These are phyloP conservation scores for Gastrophysa polygoni DNA, from an alignment of 2,888 invertebrate species.

Conservation along the genomic window DNA sequence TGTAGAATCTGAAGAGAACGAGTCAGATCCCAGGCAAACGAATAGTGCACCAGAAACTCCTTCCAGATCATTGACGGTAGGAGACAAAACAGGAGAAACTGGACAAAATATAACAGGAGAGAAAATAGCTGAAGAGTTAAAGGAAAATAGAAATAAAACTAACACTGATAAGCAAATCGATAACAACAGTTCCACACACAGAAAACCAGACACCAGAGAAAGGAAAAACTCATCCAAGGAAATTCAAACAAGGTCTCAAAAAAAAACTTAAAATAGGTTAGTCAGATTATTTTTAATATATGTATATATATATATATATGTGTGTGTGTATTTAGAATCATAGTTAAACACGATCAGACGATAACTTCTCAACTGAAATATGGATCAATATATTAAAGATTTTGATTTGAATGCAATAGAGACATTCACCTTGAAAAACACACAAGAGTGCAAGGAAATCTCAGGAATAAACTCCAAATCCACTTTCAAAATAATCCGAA, in stretches of 20 bases:
- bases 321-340: no score
- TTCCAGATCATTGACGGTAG: background rate
- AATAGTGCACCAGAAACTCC: conserved; percentile 2
- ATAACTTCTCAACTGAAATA: background rate
- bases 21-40: background rate
- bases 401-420: background rate
- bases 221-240: background rate
- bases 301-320: no score
- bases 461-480: background rate
- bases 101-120: background rate
- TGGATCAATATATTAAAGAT: background rate
- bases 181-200: background rate
- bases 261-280: background rate
- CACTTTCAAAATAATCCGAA: background rate
- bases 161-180: background rate
- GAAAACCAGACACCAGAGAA: conserved; percentile 2
- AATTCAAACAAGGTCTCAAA: conserved; percentile 3
- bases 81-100: background rate
- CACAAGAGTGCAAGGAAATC: background rate
- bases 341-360: no score
- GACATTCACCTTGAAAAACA: background rate
- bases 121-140: background rate
- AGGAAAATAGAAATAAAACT: background rate
- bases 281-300: no score
- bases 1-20: background rate